phyloP scores from a whole-genome alignment of 2,888 invertebrate species.

The Tetanocera ferruginea region DNA sequence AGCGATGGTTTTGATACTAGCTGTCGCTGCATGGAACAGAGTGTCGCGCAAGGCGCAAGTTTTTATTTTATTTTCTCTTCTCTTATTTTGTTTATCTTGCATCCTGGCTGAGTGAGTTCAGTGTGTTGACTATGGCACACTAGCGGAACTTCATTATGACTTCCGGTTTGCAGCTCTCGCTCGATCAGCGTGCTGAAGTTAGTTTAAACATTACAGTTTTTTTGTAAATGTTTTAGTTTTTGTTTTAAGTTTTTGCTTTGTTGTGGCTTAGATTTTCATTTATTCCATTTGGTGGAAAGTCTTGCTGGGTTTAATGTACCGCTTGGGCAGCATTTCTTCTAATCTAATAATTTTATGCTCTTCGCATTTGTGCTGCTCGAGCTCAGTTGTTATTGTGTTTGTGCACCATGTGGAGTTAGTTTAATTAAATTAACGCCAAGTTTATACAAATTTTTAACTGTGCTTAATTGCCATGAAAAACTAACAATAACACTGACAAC shows the following conservation, averaged over 20 bases:
- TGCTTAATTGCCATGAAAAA: conserved; percentile 31
- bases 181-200: not conserved
- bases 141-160: conserved; percentile 21
- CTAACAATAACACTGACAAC: not conserved
- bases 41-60: too few relatives aligned
- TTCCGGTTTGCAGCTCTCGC: conserved; percentile 19
- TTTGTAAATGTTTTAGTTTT: not conserved
- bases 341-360: too few relatives aligned
- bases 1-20: not conserved
- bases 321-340: not conserved
- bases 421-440: conserved; percentile 24
- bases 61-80: too few relatives aligned
- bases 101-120: not conserved
- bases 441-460: conserved; percentile 27
- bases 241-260: not conserved
- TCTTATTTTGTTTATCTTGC: conserved; percentile 26
- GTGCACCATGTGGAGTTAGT: conserved; percentile 1
- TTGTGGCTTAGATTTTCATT: not conserved
- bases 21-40: too few relatives aligned
- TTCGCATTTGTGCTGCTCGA: not conserved
- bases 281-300: not conserved
- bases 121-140: conserved; percentile 6
- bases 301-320: not conserved
- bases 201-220: not conserved
- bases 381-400: not conserved